Evolutionary conservation across 2,797 vertebrate species (phyloP), one percentile per base, ranked within the genome.

Genomic region (Sebastes oblongus): DNA sequence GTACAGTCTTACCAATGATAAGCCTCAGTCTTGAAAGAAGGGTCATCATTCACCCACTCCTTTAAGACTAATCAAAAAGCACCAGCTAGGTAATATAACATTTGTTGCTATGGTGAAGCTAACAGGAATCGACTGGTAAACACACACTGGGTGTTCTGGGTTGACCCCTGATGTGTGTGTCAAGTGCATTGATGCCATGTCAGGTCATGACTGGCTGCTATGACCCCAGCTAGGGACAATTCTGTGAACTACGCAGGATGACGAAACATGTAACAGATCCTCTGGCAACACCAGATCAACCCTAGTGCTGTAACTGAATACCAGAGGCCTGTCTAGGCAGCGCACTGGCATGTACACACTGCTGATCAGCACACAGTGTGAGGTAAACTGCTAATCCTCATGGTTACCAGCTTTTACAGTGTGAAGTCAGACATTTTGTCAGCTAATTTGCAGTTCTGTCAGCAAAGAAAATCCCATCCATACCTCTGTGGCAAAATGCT

Each of bases 211-310:
- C 50, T 56, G 82, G 61, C 32, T 74, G 69, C 72, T 24, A 24
- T 24, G 24, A 24, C 24, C 24, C 24, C 24, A 24, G 24, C 24
- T 59, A 69, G 36, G 39, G 70, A 73, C 78, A 81, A 66, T 82
- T 68, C 34, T 18, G 71, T 18, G 71, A 86, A 81, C 58, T 16
- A 32, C 4, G 52, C 69, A 62, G 68, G 59, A 71, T 72, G 73
- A 87, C 6, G 5, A 84, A 81, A 88, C 82, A 6, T 70, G 91
- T 78, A 91, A 90, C 54, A 29, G 82, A 92, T 90, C 89, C 69
- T 78, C 59, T 6, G 7, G 27, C 58, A 78, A 83, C 77, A 65
- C 64, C 13, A 84, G 80, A 70, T 80, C 54, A 72, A 78, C 66
- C 71, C 42, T 24, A 32, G 56, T 71, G 75, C 74, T 85, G 91